A percentile compares a stretch with the other conserved stretches of the same genome.
Evolutionary conservation across 2,797 vertebrate species (phyloP).

Genomic region (Bovichtus variegatus): DNA sequence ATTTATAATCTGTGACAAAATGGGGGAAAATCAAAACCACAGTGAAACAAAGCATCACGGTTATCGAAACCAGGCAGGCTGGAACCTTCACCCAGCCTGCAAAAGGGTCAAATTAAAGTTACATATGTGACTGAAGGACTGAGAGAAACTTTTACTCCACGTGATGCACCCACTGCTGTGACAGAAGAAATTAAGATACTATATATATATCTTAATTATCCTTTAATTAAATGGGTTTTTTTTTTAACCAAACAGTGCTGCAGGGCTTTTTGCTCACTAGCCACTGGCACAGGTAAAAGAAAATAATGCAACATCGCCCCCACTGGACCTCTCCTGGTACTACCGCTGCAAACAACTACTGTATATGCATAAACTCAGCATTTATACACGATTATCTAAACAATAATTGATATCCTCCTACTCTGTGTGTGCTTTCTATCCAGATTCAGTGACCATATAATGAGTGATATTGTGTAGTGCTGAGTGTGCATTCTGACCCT

Average conservation of each 20-base stretch:
- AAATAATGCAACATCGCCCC: constrained; percentile 65
- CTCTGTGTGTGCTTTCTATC: neutral
- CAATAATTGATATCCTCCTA: constrained; percentile 37
- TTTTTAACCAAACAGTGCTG: constrained; percentile 8
- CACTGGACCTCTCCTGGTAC: constrained; percentile 55
- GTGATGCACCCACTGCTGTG: constrained; percentile 11
- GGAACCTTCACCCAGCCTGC: constrained; percentile 36
- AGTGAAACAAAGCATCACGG: constrained; percentile 33
- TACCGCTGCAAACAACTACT: constrained; percentile 30
- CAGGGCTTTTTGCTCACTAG: constrained; percentile 13
- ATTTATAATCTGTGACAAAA: constrained; percentile 70
- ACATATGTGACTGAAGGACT: constrained; percentile 32
- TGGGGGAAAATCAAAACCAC: constrained; percentile 41
- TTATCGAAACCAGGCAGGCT: constrained; percentile 69
- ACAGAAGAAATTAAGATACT: constrained; percentile 11
- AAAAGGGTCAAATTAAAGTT: constrained; percentile 61
- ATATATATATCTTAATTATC: constrained; percentile 22
- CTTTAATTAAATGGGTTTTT: constrained; percentile 6
- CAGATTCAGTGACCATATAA: constrained; percentile 27
- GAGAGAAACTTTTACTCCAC: constrained; percentile 19
- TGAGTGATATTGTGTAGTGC: constrained; percentile 55
- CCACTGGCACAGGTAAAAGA: constrained; percentile 6
- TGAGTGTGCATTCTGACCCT: constrained; percentile 63
- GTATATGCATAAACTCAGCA: constrained; percentile 8
- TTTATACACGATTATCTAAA: constrained; percentile 29